A percentile compares a stretch with the other conserved stretches of the same genome.
Conservation (phyloP, 1,140 invertebrate species). For the Hyles euphorbiae region DNA sequence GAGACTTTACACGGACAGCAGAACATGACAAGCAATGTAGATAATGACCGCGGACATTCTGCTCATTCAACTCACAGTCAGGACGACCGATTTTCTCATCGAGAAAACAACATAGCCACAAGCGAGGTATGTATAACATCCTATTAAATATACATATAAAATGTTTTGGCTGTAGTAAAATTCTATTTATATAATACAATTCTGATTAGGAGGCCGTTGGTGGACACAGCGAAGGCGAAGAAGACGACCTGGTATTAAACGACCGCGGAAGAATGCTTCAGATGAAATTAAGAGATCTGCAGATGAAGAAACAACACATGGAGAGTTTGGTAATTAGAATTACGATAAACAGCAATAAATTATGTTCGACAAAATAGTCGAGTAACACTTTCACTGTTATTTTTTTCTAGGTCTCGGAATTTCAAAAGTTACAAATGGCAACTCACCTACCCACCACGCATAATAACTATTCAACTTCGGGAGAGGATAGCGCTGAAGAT, state of each 20-base stretch:
- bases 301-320: constrained; percentile 70
- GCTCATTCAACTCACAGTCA: constrained; percentile 43
- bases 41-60: constrained; percentile 40
- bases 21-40: constrained; percentile 33
- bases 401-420: constrained; percentile 57
- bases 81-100: constrained; percentile 50
- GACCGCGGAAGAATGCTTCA: constrained; percentile 48
- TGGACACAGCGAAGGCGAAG: constrained; percentile 51
- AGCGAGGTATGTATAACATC: constrained; percentile 37
- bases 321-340: constrained; percentile 58
- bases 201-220: constrained; percentile 43
- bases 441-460: constrained; percentile 48
- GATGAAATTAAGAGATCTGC: constrained; percentile 56
- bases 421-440: constrained; percentile 69
- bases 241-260: constrained; percentile 45
- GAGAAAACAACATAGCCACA: constrained; percentile 46
- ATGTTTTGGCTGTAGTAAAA: neutral
- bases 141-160: too few relatives aligned
- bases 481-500: constrained; percentile 54
- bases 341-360: constrained; percentile 1
- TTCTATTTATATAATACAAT: neutral
- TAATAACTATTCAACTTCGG: constrained; percentile 63
- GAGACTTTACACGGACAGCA: constrained; percentile 37
- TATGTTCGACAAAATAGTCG: too few relatives aligned
- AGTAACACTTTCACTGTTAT: too few relatives aligned